Conservation (phyloP, 2,888 invertebrate genomes). For the Apomyelois bistriatella region DNA sequence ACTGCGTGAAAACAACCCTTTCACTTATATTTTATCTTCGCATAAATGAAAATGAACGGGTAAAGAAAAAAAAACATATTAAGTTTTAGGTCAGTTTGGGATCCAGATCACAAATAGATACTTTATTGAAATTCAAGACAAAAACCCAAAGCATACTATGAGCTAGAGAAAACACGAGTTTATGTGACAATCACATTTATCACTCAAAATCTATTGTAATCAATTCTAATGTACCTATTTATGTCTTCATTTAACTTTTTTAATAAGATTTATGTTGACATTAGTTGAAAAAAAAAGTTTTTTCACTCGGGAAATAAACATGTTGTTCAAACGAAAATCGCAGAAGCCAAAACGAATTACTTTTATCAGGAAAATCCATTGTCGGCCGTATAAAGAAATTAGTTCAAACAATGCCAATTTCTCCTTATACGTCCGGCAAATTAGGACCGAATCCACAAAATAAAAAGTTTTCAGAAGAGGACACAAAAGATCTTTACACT, state of each 20-base stretch:
- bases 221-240: too few relatives aligned
- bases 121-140: too few relatives aligned
- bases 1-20: constrained; percentile 8
- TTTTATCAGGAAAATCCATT: constrained; percentile 11
- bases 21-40: not conserved
- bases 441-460: constrained; percentile 2
- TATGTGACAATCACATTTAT: too few relatives aligned
- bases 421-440: constrained; percentile 12
- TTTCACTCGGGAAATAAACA: not conserved
- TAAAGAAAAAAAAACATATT: too few relatives aligned
- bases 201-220: too few relatives aligned
- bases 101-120: too few relatives aligned
- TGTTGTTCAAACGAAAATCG: not conserved
- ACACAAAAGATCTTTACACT: not conserved
- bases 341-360: not conserved
- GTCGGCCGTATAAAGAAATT: constrained; percentile 13
- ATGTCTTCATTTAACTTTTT: too few relatives aligned
- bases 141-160: too few relatives aligned
- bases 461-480: not conserved
- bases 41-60: not conserved
- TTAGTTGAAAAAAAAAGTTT: too few relatives aligned
- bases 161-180: too few relatives aligned
- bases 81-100: too few relatives aligned
- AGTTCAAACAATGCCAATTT: constrained; percentile 15
- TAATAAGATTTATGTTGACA: too few relatives aligned